Percentiles rank a stretch among this genome's conserved stretches.
phyloP scores from a whole-genome alignment of 2,797 vertebrate species.

The Lycodopsis pacificus region DNA sequence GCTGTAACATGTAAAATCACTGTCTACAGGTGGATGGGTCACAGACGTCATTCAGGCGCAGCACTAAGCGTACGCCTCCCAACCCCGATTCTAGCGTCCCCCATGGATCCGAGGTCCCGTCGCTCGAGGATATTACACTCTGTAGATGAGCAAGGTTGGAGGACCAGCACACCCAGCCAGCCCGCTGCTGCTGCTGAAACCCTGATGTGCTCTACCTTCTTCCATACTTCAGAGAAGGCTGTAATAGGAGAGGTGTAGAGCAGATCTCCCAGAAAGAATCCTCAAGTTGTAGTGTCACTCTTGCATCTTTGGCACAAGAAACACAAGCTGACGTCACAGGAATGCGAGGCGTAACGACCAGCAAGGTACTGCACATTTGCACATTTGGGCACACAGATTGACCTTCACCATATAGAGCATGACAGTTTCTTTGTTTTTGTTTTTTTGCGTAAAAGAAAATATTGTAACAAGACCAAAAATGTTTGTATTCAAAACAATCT shows the following conservation, averaged over 20 bases:
- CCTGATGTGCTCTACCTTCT: constrained; percentile 23
- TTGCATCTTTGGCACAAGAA: constrained; percentile 35
- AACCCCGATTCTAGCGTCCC: constrained; percentile 1
- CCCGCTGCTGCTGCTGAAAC: constrained; percentile 5
- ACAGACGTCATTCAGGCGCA: neutral
- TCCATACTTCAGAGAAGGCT: constrained; percentile 24
- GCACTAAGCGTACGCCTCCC: neutral
- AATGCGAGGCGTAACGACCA: constrained; percentile 52
- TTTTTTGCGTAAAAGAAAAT: constrained; percentile 17
- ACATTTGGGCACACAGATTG: neutral
- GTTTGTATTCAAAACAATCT: constrained; percentile 55
- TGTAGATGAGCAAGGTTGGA: constrained; percentile 28
- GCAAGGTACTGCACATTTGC: constrained; percentile 56
- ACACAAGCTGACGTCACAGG: constrained; percentile 43
- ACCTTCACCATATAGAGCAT: constrained; percentile 22
- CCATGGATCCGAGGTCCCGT: constrained; percentile 18
- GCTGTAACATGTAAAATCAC: constrained; percentile 5
- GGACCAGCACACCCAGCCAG: constrained; percentile 9
- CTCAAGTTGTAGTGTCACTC: constrained; percentile 30
- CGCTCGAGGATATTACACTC: constrained; percentile 50
- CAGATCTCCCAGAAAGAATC: constrained; percentile 15
- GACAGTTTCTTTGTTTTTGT: neutral
- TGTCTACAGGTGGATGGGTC: constrained; percentile 6
- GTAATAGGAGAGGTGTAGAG: constrained; percentile 34
- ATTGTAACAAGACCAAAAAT: constrained; percentile 1